Base-by-base conservation (phyloP, 2,888 invertebrate genomes). In the Portevinia maculata region DNA sequence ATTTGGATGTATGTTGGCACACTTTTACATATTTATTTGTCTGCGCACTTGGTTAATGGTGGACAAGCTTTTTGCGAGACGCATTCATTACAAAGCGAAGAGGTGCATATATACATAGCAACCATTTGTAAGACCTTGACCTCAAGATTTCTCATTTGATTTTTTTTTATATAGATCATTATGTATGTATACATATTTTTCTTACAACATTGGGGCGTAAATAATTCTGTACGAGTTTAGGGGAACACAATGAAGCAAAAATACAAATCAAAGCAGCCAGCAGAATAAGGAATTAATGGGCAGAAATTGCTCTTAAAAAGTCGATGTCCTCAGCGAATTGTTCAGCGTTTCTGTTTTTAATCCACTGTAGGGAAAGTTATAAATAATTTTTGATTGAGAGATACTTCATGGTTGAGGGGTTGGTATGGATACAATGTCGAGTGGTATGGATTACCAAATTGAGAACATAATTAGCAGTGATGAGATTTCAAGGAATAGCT, bases 111-210 rank as follows among this genome's bases (percentile, higher is more conserved):
- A 21, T 55, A 17, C 39, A 55, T 44, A 37, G 15, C 55, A 39
- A 55, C 21, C 28, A 34, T 39, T 37, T 50, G 44, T 21, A 59
- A 75, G 60, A 62, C 79, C 79, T 79, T 79, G 79, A 79, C 79
- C 79, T 65, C 60, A 37, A 62, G 48, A 70, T 73, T 60, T 73
- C 37, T 46, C 57, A 30, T 48, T 64, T 65, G 1, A 64, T 11
- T 41, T 62, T 41, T 62, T 11, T 44, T 41, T 30, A 39, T 39
- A 7, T 39, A 15, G 7, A 39, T n/a, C 11, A 13, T 11, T 28
- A 28, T 13, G 24, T 44, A 52, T 34, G 19, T 34, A 39, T 70
- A 39, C 32, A 57, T 69, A 53, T 34, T 65, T 52, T 37, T 39
- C 11, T 59, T 55, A 75, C 65, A 60, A 34, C 67, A 67, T 55